Evolutionary conservation across 2,113 vertebrate genomes (phyloP).

Genomic region (Pygoscelis antarcticus): DNA sequence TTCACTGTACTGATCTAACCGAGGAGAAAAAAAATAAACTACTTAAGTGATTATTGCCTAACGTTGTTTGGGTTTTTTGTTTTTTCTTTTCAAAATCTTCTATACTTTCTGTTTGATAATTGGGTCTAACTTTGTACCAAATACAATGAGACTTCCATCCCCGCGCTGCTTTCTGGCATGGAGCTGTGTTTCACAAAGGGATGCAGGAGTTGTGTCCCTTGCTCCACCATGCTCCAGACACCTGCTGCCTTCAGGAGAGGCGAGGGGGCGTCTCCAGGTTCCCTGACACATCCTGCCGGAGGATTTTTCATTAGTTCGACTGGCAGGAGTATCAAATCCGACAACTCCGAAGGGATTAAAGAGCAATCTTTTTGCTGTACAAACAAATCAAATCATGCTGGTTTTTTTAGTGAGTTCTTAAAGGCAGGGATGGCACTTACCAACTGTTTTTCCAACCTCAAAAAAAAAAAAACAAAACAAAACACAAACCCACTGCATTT

Average conservation of each 20-base stretch:
- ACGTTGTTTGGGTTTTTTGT: not conserved
- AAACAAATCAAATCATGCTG: slow-evolving; percentile 45
- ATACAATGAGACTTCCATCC: not conserved
- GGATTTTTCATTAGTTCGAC: slow-evolving; percentile 52
- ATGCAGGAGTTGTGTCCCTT: not conserved
- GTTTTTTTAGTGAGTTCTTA: slow-evolving; percentile 19
- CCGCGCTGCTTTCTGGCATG: not conserved
- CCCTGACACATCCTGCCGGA: not conserved
- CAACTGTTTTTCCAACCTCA: slow-evolving; percentile 20
- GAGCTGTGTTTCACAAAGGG: not conserved
- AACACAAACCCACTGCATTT: not conserved
- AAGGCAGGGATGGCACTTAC: not conserved
- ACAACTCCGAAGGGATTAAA: slow-evolving; percentile 42
- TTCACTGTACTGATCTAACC: not conserved
- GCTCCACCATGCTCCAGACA: not conserved
- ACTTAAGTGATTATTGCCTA: not conserved
- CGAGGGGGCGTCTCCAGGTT: not conserved
- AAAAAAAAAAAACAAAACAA: not conserved
- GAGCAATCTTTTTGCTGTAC: not conserved
- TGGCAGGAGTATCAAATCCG: slow-evolving; percentile 28
- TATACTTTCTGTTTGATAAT: not conserved
- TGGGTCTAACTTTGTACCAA: not conserved
- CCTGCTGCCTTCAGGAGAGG: not conserved
- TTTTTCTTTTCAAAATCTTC: not conserved
- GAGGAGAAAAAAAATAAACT: not conserved